Conservation (phyloP, 2,113 vertebrate species). For the Hippocampus zosterae region DNA sequence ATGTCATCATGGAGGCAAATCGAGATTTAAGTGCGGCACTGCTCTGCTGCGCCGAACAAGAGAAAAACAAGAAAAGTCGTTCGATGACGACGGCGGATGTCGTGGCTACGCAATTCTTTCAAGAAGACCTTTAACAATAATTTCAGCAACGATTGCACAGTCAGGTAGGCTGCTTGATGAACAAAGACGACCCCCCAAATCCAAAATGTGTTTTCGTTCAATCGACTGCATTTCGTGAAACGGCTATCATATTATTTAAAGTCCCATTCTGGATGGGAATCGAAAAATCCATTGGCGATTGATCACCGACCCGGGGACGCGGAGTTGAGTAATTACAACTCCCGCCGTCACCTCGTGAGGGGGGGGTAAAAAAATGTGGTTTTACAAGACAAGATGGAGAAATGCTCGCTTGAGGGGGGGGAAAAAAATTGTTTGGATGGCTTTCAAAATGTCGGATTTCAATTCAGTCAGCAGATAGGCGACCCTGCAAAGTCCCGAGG, state of each 20-base stretch:
- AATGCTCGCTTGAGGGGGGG: neutral
- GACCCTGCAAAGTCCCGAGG: neutral
- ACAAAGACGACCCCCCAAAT: neutral
- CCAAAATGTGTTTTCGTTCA: neutral
- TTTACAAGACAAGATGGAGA: slow-evolving; percentile 4
- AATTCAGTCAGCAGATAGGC: neutral
- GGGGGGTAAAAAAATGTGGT: neutral
- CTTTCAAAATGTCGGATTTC: neutral
- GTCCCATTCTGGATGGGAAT: neutral
- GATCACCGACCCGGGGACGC: neutral
- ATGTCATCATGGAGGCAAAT: neutral
- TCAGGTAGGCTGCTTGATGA: no score
- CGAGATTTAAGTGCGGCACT: neutral
- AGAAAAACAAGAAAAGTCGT: neutral
- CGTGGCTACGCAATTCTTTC: neutral
- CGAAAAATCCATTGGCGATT: neutral
- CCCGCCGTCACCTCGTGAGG: neutral
- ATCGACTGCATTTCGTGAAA: no score
- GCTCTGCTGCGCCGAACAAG: neutral
- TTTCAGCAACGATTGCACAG: no score
- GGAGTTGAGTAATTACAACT: neutral
- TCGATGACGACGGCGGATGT: neutral
- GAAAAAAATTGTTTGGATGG: neutral
- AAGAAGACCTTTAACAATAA: no score
- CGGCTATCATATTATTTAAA: no score